Percentiles rank a stretch among this genome's conserved stretches.
Conservation (phyloP, 1,140 invertebrate genomes). For the Halictus rubicundus region DNA sequence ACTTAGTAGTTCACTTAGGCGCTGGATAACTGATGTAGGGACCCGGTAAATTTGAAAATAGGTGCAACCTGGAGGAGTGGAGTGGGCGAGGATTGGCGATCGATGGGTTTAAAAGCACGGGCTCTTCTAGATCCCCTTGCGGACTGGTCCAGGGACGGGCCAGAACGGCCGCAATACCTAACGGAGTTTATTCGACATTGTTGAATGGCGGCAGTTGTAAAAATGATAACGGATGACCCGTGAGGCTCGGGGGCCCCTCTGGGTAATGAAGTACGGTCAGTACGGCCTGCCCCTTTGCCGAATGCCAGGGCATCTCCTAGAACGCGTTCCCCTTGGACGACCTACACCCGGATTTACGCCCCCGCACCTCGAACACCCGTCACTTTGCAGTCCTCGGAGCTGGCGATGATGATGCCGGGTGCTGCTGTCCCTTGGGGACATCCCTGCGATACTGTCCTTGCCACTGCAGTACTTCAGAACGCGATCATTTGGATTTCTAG, state of each 20-base stretch:
- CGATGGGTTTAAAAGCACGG: constrained; percentile 68
- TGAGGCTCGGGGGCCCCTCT: constrained; percentile 73
- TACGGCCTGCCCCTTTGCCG: constrained; percentile 67
- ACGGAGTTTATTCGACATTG: constrained; percentile 81
- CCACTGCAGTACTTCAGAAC: too few species aligned
- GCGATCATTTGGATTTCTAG: too few species aligned
- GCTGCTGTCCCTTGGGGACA: not conserved
- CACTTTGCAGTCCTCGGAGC: constrained; percentile 14
- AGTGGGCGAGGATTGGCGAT: constrained; percentile 54
- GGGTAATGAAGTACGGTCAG: constrained; percentile 81
- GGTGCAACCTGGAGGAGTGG: not conserved
- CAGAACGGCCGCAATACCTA: constrained; percentile 75
- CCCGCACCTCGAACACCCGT: constrained; percentile 45
- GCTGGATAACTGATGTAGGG: too few species aligned
- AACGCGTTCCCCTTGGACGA: constrained; percentile 62
- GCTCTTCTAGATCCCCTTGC: constrained; percentile 70
- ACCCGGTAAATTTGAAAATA: too few species aligned
- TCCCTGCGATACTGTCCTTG: not conserved
- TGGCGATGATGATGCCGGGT: not conserved
- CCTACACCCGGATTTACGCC: constrained; percentile 62
- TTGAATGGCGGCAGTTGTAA: constrained; percentile 81
- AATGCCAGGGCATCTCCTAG: constrained; percentile 63
- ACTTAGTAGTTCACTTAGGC: too few species aligned
- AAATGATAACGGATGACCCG: constrained; percentile 81
- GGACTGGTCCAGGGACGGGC: constrained; percentile 51